Base-by-base conservation (phyloP, 2,797 vertebrate genomes). In the Labeo calbasu region DNA sequence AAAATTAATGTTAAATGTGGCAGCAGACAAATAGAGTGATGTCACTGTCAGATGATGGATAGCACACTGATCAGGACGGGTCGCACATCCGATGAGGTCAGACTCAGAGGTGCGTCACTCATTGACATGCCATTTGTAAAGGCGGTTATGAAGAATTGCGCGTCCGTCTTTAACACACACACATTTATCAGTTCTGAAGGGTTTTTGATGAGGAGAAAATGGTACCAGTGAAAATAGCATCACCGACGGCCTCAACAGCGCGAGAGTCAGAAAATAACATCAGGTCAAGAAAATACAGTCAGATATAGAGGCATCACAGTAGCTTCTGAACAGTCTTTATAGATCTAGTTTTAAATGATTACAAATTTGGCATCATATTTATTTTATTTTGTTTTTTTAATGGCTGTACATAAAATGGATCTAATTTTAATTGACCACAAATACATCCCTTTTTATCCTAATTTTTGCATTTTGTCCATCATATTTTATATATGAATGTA, bases 31-130 rank as follows among this genome's bases (percentile, higher is more conserved):
- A 57, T 57, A 21, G 21, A 50, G 50, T 25, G 65, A 25, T 81
- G 79, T 80, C 32, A 28, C 51, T 43, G 65, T 80, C 25, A 40
- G 21, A 81, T 81, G 79, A 81, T 71, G 63, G 63, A 68, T 11
- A 2, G 19, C 6, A 40, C n/a, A 66, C 1, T 50, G 12, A 32
- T 77, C 55, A 46, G 75, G 36, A 17, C 19, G 25, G 55, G 43
- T 28, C 55, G 17, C 68, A 14, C 53, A 21, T 21, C 17, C 55
- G 2, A 0, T 63, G 55, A 63, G 80, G 69, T 81, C 55, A 81
- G 68, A 72, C 68, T 50, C 68, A n/a, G 17, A 25, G 68, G 17
- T 72, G 55, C 19, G 7, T 72, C 68, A 46, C 10, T 81, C 40
- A 72, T 11, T 21, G 51, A 59, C 53, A 57, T n/a, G 51, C n/a